These are phyloP conservation scores for Centropyge bicolor DNA, from an alignment of 2,797 vertebrate species.

Conservation along the genomic window DNA sequence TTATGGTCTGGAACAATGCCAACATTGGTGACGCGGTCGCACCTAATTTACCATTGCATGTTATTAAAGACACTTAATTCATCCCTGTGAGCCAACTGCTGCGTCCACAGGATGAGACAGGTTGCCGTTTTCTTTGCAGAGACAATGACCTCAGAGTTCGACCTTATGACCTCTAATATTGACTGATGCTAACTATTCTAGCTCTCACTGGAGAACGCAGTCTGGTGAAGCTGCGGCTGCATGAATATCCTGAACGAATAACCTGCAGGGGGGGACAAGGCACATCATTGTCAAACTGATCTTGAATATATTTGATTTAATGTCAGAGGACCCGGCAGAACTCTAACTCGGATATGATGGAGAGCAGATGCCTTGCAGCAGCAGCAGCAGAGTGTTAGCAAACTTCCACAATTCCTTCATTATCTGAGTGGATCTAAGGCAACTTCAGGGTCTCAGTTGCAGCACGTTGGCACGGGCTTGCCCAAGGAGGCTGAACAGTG, in stretches of 20 bases:
- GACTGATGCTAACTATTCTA: background rate
- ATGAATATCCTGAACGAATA: background rate
- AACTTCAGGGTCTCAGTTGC: background rate
- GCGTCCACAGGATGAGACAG: background rate
- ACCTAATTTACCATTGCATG: background rate
- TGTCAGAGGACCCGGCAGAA: background rate
- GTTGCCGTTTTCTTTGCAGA: background rate
- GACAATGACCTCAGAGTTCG: background rate
- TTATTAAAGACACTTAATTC: background rate
- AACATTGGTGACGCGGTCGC: background rate
- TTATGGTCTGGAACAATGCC: background rate
- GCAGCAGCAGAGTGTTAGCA: background rate
- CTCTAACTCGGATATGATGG: background rate
- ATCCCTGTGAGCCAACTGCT: background rate
- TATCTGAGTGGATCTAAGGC: background rate
- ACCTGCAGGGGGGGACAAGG: background rate
- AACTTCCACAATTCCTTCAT: background rate
- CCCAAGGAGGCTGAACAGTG: background rate
- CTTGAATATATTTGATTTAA: background rate
- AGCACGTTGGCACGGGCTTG: background rate
- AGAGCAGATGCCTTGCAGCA: background rate
- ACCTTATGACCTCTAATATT: background rate
- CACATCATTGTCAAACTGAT: background rate
- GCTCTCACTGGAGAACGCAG: background rate
- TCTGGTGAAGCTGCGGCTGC: background rate